A percentile compares a stretch with the other conserved stretches of the same genome.
Conservation (phyloP, 2,797 vertebrate species). For the Galaxias olidus region DNA sequence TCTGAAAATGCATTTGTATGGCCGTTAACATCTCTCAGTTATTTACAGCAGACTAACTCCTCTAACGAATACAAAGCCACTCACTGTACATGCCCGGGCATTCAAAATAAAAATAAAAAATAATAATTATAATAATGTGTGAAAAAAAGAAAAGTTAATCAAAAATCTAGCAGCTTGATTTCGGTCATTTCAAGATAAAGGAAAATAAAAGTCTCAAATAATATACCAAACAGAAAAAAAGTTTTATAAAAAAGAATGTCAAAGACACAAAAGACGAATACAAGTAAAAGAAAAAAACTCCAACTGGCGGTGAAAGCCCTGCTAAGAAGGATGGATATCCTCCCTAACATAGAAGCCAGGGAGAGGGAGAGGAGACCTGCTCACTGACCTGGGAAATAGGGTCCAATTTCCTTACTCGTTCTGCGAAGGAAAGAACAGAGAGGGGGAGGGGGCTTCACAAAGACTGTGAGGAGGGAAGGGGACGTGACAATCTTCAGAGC, state of each 20-base stretch:
- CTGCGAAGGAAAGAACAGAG: conserved; percentile 27
- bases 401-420: conserved; percentile 54
- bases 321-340: background rate
- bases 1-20: conserved; percentile 41
- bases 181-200: background rate
- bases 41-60: conserved; percentile 46
- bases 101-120: background rate
- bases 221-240: background rate
- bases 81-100: conserved; percentile 34
- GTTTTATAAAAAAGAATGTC: background rate
- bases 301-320: no score
- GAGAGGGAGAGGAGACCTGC: conserved; percentile 36
- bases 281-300: background rate
- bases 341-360: background rate
- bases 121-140: background rate
- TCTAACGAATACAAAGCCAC: conserved; percentile 15
- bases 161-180: no score
- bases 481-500: conserved; percentile 35
- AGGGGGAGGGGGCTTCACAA: conserved; percentile 15
- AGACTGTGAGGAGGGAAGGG: conserved; percentile 31
- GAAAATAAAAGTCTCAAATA: background rate
- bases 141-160: no score
- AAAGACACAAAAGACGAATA: background rate
- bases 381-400: conserved; percentile 64
- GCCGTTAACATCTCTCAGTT: conserved; percentile 41